Evolutionary conservation across 2,113 vertebrate species (phyloP), one percentile per base, ranked within the genome.

Genomic region (Oplegnathus fasciatus): DNA sequence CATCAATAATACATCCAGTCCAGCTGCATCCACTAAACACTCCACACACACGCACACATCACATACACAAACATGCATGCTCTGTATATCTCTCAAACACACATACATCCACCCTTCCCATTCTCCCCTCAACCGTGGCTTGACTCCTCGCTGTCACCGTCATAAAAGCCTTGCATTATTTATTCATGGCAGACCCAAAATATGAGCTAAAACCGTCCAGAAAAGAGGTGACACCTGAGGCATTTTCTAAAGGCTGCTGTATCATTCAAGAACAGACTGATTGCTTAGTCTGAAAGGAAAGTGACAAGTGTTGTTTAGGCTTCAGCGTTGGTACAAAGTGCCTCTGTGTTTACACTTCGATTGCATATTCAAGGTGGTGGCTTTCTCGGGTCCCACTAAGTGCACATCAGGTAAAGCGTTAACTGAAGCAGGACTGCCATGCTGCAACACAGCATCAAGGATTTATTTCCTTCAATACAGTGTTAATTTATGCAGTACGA

Each of bases 1-100:
- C 89, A 94, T 95, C 91, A 94, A 95, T 95, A 93, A 94, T 93
- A 93, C 91, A 94, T 94, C 66, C 81, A 84, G 92, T 91, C 89
- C 90, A 93, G 90, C 92, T 92, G 87, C 94, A 93, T 84, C 85
- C 86, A 90, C 88, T 86, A 66, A 85, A 79, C 80, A 75, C 80
- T 71, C 64, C 37, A 68, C 40, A 64, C 40, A 75, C 58, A 74
- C 68, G 67, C 62, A 76, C 58, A 62, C 48, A 68, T 58, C 80
- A 71, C 70, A 50, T 7, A 75, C 84, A 82, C 85, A 79, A 20
- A 79, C 88, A 89, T 61, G 67, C 52, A 70, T 81, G 65, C 69
- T 68, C 72, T 80, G 44, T 81, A 83, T 90, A 72, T 46, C 77
- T 67, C 82, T 61, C 75, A 73, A 74, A 71, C 85, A 86, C 82